Percentiles rank a stretch among this genome's conserved stretches.
These are phyloP conservation scores for Myotis vivesi DNA, from an alignment of 2,797 vertebrate species.

Conservation along the genomic window DNA sequence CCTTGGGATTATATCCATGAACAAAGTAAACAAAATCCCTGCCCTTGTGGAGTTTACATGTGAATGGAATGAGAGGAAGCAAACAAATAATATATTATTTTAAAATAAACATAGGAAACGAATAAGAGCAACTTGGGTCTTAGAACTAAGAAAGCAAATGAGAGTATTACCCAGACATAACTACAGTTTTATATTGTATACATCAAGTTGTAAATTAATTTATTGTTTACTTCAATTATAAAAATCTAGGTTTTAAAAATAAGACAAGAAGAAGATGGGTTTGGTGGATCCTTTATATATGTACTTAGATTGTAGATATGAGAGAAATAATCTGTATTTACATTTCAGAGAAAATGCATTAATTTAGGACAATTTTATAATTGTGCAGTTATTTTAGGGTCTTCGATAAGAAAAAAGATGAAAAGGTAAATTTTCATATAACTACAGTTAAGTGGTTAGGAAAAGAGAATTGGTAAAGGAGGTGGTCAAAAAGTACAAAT, in stretches of 20 bases:
- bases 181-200: background rate
- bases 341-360: conserved; percentile 18
- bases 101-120: conserved; percentile 13
- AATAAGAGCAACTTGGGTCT: background rate
- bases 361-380: background rate
- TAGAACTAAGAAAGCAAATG: conserved; percentile 29
- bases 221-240: conserved; percentile 26
- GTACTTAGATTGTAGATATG: conserved; percentile 19
- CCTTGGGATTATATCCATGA: background rate
- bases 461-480: conserved; percentile 17
- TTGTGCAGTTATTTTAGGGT: conserved; percentile 17
- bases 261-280: background rate
- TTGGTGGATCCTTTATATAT: conserved; percentile 8
- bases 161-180: background rate
- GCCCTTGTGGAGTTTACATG: background rate
- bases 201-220: conserved; percentile 37
- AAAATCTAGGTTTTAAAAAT: conserved; percentile 33
- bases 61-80: background rate
- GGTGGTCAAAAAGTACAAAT: background rate
- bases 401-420: conserved; percentile 38
- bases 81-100: conserved; percentile 32
- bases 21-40: background rate
- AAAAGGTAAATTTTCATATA: conserved; percentile 15
- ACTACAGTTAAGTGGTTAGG: conserved; percentile 25
- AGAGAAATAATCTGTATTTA: conserved; percentile 13